Conservation (phyloP, 2,113 vertebrate genomes). For the Istiophorus platypterus region DNA sequence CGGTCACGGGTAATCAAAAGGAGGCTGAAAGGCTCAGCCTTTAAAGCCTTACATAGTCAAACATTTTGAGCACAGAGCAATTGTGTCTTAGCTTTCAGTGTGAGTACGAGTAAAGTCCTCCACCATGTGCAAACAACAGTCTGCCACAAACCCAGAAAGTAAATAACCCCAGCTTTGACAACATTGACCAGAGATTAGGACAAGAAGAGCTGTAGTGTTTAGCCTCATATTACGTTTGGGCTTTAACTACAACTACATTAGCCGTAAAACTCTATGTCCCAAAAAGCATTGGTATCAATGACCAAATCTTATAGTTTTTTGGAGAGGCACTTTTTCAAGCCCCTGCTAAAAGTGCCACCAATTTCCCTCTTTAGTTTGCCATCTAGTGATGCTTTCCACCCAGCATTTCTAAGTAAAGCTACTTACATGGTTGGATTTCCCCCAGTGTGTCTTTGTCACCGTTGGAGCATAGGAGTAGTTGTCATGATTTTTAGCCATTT, state of each 20-base stretch:
- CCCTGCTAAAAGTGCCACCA: not conserved
- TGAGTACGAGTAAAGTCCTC: conserved; percentile 79
- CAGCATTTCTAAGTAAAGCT: conserved; percentile 35
- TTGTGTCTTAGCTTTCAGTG: conserved; percentile 60
- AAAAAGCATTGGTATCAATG: not conserved
- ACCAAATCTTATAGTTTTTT: not conserved
- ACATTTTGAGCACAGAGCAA: conserved; percentile 72
- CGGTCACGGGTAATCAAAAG: not conserved
- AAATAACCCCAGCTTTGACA: conserved; percentile 61
- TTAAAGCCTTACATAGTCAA: conserved; percentile 44
- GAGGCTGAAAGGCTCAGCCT: conserved; percentile 24
- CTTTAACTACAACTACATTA: not conserved
- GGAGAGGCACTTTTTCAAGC: not conserved
- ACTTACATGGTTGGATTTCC: conserved; percentile 72
- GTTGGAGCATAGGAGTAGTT: conserved; percentile 25
- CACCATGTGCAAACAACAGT: conserved; percentile 81
- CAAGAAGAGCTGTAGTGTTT: not conserved
- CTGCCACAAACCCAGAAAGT: conserved; percentile 77
- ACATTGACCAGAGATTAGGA: conserved; percentile 51
- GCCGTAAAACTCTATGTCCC: not conserved
- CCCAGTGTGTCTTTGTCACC: conserved; percentile 67
- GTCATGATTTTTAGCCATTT: conserved; percentile 63
- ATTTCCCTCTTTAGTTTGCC: not conserved
- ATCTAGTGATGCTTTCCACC: conserved; percentile 5
- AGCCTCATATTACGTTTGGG: conserved; percentile 5